A percentile compares a stretch with the other conserved stretches of the same genome.
Evolutionary conservation across 2,888 invertebrate genomes (phyloP).

Genomic region (Plagodis dolabraria): DNA sequence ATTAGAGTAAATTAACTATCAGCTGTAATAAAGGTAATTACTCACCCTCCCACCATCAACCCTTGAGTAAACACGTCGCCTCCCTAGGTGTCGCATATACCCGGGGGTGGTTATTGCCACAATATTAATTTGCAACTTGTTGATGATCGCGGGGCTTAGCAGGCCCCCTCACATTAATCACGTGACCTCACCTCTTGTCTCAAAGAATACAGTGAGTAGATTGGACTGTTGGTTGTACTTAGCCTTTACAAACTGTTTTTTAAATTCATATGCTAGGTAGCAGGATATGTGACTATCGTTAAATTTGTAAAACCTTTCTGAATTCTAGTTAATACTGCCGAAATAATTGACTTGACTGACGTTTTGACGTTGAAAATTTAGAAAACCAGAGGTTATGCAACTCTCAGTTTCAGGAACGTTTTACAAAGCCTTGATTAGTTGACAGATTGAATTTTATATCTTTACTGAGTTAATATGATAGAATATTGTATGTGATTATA

Average conservation of each 20-base stretch:
- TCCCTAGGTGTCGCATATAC: slow-evolving; percentile 53
- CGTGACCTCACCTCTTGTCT: slow-evolving; percentile 69
- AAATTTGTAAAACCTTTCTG: too few species aligned
- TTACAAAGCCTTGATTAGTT: too few species aligned
- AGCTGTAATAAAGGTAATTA: slow-evolving; percentile 8
- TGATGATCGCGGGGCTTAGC: slow-evolving; percentile 75
- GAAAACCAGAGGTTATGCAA: too few species aligned
- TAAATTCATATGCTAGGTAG: neutral
- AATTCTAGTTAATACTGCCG: too few species aligned
- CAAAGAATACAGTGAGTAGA: slow-evolving; percentile 46
- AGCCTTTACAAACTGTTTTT: neutral
- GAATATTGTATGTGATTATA: too few species aligned
- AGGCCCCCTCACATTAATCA: slow-evolving; percentile 76
- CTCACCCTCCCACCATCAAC: slow-evolving; percentile 23
- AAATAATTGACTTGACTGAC: too few species aligned
- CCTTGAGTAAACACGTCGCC: slow-evolving; percentile 34
- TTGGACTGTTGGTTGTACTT: neutral
- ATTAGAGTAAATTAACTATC: slow-evolving; percentile 10
- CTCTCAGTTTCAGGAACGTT: too few species aligned
- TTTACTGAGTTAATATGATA: too few species aligned
- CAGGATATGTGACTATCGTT: too few species aligned
- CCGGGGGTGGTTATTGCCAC: slow-evolving; percentile 47
- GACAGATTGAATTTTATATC: too few species aligned
- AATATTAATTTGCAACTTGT: slow-evolving; percentile 84
- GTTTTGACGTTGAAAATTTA: too few species aligned